Percentiles rank a stretch among this genome's conserved stretches.
Evolutionary conservation across 2,113 vertebrate genomes (phyloP).

Genomic region (Oryzias celebensis): DNA sequence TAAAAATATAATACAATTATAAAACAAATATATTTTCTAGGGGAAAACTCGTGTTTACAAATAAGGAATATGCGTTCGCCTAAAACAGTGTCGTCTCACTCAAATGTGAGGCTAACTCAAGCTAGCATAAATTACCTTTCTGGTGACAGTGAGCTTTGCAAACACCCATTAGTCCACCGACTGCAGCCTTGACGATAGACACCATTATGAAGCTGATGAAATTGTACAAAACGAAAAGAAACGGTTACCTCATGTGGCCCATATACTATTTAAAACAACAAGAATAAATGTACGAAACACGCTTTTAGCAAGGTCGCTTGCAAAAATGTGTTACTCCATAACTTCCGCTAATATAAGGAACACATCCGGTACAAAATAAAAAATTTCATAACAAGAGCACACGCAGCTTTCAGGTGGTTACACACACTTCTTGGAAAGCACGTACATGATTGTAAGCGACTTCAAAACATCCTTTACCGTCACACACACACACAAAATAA

Average conservation of each 20-base stretch:
- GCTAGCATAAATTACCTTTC: slow-evolving; percentile 58
- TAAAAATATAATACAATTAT: too few relatives aligned
- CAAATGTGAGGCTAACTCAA: not conserved
- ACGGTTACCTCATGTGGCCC: not conserved
- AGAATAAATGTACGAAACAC: not conserved
- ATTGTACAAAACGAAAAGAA: not conserved
- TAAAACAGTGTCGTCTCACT: not conserved
- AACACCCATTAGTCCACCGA: slow-evolving; percentile 39
- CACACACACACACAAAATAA: too few relatives aligned
- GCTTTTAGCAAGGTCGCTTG: slow-evolving; percentile 64
- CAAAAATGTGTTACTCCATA: not conserved
- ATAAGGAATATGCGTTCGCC: too few relatives aligned
- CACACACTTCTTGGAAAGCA: too few relatives aligned
- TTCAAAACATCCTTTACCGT: too few relatives aligned
- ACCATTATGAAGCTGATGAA: slow-evolving; percentile 50
- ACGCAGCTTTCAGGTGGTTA: too few relatives aligned
- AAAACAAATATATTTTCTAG: too few relatives aligned
- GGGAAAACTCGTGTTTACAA: too few relatives aligned
- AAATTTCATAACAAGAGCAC: slow-evolving; percentile 18
- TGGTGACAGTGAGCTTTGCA: slow-evolving; percentile 29
- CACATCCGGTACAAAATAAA: slow-evolving; percentile 20
- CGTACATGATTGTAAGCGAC: too few relatives aligned
- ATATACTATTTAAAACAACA: too few relatives aligned
- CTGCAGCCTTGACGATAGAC: slow-evolving; percentile 53
- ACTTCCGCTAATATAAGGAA: not conserved